These are phyloP conservation scores for Zosterops hypoxanthus DNA, from an alignment of 2,113 vertebrate species.

Conservation along the genomic window DNA sequence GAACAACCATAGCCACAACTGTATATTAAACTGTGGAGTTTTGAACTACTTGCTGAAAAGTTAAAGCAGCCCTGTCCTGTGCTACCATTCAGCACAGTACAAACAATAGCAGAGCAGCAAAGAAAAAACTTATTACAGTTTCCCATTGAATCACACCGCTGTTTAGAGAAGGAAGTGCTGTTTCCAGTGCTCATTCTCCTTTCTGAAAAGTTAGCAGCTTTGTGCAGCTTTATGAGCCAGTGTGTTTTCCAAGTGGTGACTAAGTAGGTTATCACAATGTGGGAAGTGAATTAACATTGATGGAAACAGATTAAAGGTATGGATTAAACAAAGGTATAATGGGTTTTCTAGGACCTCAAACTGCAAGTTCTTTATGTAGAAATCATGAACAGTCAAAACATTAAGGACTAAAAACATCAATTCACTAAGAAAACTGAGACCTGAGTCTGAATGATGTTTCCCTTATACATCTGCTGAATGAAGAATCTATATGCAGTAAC, in stretches of 20 bases:
- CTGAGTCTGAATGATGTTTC: neutral
- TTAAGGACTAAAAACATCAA: neutral
- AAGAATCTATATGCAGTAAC: neutral
- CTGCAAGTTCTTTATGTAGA: neutral
- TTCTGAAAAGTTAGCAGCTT: constrained; percentile 17
- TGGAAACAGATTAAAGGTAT: neutral
- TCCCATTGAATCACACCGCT: neutral
- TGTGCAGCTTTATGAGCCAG: neutral
- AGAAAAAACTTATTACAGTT: constrained; percentile 26
- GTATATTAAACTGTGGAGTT: neutral
- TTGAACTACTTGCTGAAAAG: neutral
- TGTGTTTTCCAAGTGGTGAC: constrained; percentile 34
- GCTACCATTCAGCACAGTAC: neutral
- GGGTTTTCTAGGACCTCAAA: neutral
- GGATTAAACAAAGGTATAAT: neutral
- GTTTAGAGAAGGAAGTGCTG: constrained; percentile 31
- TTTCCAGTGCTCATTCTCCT: neutral
- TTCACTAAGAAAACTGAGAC: neutral
- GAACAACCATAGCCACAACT: neutral
- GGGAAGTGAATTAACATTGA: neutral
- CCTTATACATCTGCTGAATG: neutral
- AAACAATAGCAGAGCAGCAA: neutral
- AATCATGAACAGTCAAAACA: neutral
- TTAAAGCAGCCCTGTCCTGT: neutral
- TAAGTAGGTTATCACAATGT: neutral